A percentile compares a stretch with the other conserved stretches of the same genome.
Evolutionary conservation across 2,888 invertebrate species (phyloP).

Genomic region (Aspidapion aeneum): DNA sequence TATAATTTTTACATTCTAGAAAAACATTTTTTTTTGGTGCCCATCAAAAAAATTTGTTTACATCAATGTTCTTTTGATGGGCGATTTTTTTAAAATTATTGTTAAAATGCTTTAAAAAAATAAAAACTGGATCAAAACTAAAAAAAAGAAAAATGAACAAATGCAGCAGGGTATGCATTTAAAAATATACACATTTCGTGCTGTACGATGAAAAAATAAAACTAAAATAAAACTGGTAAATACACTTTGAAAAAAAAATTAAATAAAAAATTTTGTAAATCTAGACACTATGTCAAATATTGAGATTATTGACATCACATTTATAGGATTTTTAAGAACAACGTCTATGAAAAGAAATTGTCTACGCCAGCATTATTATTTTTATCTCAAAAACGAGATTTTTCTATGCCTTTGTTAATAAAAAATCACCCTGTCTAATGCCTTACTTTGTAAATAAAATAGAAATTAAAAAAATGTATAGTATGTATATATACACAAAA

Average conservation of each 20-base stretch:
- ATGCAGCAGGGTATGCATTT: slow-evolving; percentile 33
- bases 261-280: slow-evolving; percentile 33
- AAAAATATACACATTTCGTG: no score
- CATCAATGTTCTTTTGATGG: neutral
- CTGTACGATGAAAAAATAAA: slow-evolving; percentile 1
- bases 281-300: slow-evolving; percentile 34
- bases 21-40: slow-evolving; percentile 9
- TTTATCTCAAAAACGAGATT: neutral
- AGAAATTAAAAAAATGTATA: slow-evolving; percentile 29
- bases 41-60: slow-evolving; percentile 23
- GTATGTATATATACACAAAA: slow-evolving; percentile 19
- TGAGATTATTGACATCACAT: slow-evolving; percentile 50
- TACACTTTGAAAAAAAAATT: slow-evolving; percentile 43
- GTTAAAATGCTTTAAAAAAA: neutral
- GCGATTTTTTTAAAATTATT: neutral
- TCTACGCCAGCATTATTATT: slow-evolving; percentile 18
- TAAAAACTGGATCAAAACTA: slow-evolving; percentile 7
- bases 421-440: neutral
- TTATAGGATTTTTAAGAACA: slow-evolving; percentile 48
- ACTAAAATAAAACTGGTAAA: slow-evolving; percentile 33
- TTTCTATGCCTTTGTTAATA: neutral
- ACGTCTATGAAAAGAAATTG: slow-evolving; percentile 32
- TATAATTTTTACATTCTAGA: slow-evolving; percentile 3
- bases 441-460: neutral
- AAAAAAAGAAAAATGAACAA: slow-evolving; percentile 36